These are phyloP conservation scores for Sitophilus oryzae DNA, from an alignment of 1,140 invertebrate species.

Conservation along the genomic window DNA sequence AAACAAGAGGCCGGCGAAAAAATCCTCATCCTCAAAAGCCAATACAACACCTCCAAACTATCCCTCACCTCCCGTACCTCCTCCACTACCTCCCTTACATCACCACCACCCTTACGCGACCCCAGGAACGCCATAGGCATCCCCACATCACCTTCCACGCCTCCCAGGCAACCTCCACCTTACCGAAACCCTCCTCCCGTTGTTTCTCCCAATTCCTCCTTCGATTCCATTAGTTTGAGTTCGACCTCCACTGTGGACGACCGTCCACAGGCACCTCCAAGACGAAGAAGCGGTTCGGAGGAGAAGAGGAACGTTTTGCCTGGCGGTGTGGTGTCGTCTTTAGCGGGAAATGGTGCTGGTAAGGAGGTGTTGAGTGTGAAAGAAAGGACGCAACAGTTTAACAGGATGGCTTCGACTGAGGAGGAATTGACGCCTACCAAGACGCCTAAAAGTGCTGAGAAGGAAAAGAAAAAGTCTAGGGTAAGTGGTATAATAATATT, in stretches of 20 bases:
- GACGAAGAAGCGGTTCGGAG: constrained; percentile 23
- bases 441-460: constrained; percentile 46
- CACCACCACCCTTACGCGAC: constrained; percentile 32
- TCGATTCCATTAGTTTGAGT: constrained; percentile 37
- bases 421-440: constrained; percentile 55
- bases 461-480: constrained; percentile 28
- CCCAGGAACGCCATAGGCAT: constrained; percentile 44
- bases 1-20: constrained; percentile 77
- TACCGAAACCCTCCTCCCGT: constrained; percentile 61
- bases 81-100: constrained; percentile 9
- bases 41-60: constrained; percentile 47
- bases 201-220: constrained; percentile 29
- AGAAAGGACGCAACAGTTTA: constrained; percentile 87
- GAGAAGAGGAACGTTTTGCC: constrained; percentile 8
- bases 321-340: neutral
- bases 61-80: constrained; percentile 9
- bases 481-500: constrained; percentile 22
- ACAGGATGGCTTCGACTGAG: constrained; percentile 78
- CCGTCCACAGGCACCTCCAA: constrained; percentile 42
- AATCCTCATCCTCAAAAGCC: constrained; percentile 74
- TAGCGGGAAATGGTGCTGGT: no score
- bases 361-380: constrained; percentile 71
- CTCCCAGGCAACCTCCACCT: constrained; percentile 55
- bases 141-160: constrained; percentile 34
- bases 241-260: constrained; percentile 34